Base-by-base conservation (phyloP, 2,113 vertebrate species). In the Lepisosteus oculatus region DNA sequence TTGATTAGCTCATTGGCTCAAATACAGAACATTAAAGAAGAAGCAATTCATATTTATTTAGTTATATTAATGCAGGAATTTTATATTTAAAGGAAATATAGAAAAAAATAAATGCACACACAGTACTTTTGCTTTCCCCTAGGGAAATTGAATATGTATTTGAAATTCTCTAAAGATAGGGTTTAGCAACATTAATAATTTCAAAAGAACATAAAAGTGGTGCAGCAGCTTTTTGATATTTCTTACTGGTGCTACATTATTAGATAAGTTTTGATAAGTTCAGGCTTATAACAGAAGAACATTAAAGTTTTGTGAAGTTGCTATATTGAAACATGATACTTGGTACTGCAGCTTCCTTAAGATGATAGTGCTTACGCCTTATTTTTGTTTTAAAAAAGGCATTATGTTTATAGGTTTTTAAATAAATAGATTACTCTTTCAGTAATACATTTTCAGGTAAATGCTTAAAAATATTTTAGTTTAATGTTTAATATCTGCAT, bases 111-210 rank as follows among this genome's bases (percentile, higher is more conserved):
- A 79, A 64, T 83, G 84, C 84, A 76, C 78, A 80, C 78, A 81
- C 79, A 76, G 81, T 78, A 73, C 77, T 82, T 85, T 67, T 66
- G 0, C 51, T 54, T 70, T 70, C 84, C 86, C 80, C 72, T 41
- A 61, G 88, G 87, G 88, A 79, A 85, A 86, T 87, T n/a, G 83
- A 87, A 89, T 84, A 86, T 85, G 79, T 82, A 88, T 87, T 84
- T 85, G 80, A 76, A 68, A 78, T 80, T 85, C 86, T 86, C 80
- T 72, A 70, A 73, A 80, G 83, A 78, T 77, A 83, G 77, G 76
- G 62, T 84, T 85, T 83, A 85, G 85, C 71, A 73, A 82, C 87
- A 88, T 89, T 85, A 88, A 86, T 87, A 87, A 88, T 88, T 90
- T 89, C 79, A 81, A 57, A 79, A 83, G 72, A 84, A 85, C 81